phyloP scores from a whole-genome alignment of 2,113 vertebrate species.

The Mustela lutreola region DNA sequence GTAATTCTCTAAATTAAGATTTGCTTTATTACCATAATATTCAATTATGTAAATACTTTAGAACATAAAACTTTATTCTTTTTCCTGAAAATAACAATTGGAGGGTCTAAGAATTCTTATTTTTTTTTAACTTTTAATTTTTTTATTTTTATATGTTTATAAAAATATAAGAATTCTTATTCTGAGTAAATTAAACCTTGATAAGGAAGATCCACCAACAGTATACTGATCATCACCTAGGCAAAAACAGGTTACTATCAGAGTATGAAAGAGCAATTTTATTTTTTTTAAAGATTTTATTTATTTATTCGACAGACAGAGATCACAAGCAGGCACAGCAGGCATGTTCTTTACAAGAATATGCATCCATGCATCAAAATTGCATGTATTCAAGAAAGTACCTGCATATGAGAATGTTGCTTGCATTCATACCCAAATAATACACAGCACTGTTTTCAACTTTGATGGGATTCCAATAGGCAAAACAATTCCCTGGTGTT shows the following conservation, averaged over 20 bases:
- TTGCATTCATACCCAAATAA: not conserved
- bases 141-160: too few species aligned
- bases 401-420: not conserved
- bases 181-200: conserved; percentile 6
- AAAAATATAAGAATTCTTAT: not conserved
- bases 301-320: too few species aligned
- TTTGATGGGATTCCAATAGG: not conserved
- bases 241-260: not conserved
- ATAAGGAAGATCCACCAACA: not conserved
- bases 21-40: not conserved
- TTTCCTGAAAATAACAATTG: not conserved
- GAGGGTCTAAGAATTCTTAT: not conserved
- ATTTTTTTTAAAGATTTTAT: not conserved
- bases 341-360: not conserved
- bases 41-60: not conserved
- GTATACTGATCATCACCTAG: not conserved
- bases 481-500: not conserved
- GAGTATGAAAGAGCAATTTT: not conserved
- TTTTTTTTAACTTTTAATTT: not conserved
- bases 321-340: too few species aligned
- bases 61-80: not conserved
- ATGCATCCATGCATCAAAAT: not conserved
- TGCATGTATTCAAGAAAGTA: not conserved
- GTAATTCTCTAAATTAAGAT: not conserved
- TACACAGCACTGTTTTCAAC: not conserved